These are phyloP conservation scores for Drosophila ironensis DNA, from an alignment of 1,140 invertebrate genomes.

Conservation along the genomic window DNA sequence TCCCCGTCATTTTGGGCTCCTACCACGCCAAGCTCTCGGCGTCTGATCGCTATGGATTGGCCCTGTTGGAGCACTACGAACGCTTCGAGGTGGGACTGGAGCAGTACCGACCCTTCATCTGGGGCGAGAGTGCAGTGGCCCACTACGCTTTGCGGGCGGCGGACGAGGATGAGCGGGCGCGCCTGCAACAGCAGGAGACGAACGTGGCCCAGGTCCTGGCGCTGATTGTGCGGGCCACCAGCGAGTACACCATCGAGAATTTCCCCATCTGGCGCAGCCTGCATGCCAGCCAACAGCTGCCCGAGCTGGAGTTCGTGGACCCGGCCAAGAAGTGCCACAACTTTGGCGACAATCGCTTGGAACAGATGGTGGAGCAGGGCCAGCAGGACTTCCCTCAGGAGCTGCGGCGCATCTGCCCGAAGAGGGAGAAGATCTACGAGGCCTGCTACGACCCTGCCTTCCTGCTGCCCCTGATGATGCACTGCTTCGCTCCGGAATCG, in stretches of 20 bases:
- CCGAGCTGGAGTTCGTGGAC: slow-evolving; percentile 50
- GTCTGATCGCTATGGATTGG: slow-evolving; percentile 86
- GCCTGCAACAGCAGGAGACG: slow-evolving; percentile 86
- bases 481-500: slow-evolving; percentile 84
- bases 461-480: slow-evolving; percentile 86
- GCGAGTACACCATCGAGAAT: slow-evolving; percentile 87
- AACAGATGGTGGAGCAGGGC: slow-evolving; percentile 59
- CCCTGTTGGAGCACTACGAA: slow-evolving; percentile 86
- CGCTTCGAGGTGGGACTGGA: slow-evolving; percentile 84
- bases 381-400: slow-evolving; percentile 29
- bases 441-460: slow-evolving; percentile 88
- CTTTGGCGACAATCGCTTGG: slow-evolving; percentile 66
- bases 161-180: slow-evolving; percentile 83
- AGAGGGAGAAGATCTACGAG: slow-evolving; percentile 58
- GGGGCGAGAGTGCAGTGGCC: slow-evolving; percentile 89
- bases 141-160: slow-evolving; percentile 87
- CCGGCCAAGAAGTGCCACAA: slow-evolving; percentile 19
- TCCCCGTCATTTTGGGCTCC: slow-evolving; percentile 87
- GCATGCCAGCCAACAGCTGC: slow-evolving; percentile 64
- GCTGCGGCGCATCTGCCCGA: slow-evolving; percentile 62
- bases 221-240: slow-evolving; percentile 85
- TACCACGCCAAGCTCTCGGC: slow-evolving; percentile 86
- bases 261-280: slow-evolving; percentile 84
- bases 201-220: slow-evolving; percentile 88
- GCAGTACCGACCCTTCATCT: slow-evolving; percentile 89